Conservation (phyloP, 2,888 invertebrate genomes). For the Drosophila nigricruria region DNA sequence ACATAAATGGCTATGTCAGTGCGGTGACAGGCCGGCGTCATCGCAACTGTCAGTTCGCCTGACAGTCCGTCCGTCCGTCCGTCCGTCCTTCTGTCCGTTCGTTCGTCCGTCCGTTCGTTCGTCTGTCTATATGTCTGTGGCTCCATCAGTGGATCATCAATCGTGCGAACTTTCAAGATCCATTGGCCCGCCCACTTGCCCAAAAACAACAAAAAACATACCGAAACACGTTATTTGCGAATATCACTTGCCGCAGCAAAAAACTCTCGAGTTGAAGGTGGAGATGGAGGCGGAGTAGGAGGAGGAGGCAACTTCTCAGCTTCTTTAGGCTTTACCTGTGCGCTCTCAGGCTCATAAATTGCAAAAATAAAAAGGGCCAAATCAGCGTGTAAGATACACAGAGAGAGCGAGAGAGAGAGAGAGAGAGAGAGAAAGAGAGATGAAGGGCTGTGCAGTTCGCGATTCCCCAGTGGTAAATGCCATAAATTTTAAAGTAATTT, state of each 20-base stretch:
- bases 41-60: conserved; percentile 55
- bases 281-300: not conserved
- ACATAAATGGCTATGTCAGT: conserved; percentile 77
- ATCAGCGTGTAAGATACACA: conserved; percentile 68
- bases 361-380: conserved; percentile 76
- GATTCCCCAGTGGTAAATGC: conserved; percentile 48
- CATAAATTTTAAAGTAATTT: conserved; percentile 83
- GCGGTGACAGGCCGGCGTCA: conserved; percentile 78
- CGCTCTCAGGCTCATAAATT: conserved; percentile 65
- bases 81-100: not conserved
- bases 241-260: conserved; percentile 62
- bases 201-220: conserved; percentile 17
- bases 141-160: conserved; percentile 72
- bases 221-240: conserved; percentile 59
- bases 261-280: conserved; percentile 15
- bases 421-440: not conserved
- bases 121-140: conserved; percentile 17
- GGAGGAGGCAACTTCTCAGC: conserved; percentile 10
- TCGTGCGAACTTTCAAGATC: conserved; percentile 77
- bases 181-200: conserved; percentile 69
- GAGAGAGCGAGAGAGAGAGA: not conserved
- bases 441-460: conserved; percentile 15
- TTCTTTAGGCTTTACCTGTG: conserved; percentile 45
- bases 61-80: conserved; percentile 2
- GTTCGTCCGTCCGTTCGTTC: not conserved